A percentile compares a stretch with the other conserved stretches of the same genome.
phyloP scores from a whole-genome alignment of 2,888 invertebrate genomes.

The Cosmia pyralina region DNA sequence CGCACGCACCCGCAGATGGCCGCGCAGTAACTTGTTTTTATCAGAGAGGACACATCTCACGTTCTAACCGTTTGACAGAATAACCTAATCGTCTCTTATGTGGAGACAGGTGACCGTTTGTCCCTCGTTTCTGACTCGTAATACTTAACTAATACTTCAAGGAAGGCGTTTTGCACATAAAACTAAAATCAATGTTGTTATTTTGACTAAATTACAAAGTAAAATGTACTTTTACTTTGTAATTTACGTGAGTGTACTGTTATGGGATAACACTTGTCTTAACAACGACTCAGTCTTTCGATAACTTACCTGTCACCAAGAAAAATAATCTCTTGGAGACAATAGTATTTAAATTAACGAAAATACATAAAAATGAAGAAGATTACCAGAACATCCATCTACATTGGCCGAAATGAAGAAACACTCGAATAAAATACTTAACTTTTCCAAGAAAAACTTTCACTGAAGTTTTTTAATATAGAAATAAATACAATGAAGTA shows the following conservation, averaged over 20 bases:
- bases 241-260: not conserved
- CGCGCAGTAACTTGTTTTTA: constrained; percentile 3
- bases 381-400: not conserved
- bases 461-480: constrained; percentile 5
- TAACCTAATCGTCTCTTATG: not conserved
- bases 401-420: constrained; percentile 2
- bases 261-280: not conserved
- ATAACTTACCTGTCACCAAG: constrained; percentile 15
- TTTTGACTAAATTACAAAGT: not conserved
- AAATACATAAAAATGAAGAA: not conserved
- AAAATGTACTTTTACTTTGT: too few species aligned
- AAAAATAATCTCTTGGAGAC: not conserved
- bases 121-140: not conserved
- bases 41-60: not conserved
- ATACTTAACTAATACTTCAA: not conserved
- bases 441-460: constrained; percentile 14
- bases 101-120: not conserved
- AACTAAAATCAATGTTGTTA: not conserved
- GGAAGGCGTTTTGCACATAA: not conserved
- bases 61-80: not conserved
- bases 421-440: not conserved
- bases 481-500: not conserved
- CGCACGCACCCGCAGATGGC: not conserved
- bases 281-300: constrained; percentile 5
- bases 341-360: not conserved